Evolutionary conservation across 2,888 invertebrate genomes (phyloP).

Genomic region (Clusia tigrina): DNA sequence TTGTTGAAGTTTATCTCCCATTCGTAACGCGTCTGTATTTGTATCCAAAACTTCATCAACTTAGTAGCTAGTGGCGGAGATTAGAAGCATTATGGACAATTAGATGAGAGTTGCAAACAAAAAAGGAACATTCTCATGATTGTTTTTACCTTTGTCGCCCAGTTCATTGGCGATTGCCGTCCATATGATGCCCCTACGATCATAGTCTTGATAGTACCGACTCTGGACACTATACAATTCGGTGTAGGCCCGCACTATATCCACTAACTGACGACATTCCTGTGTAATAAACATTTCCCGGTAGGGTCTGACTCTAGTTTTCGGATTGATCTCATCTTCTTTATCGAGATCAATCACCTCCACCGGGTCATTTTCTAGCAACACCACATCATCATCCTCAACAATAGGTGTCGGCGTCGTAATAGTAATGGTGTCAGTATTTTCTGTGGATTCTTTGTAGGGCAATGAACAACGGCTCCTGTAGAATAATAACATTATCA

Average conservation of each 20-base stretch:
- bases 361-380: conserved; percentile 31
- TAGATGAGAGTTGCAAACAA: too few species aligned
- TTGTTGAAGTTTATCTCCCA: conserved; percentile 49
- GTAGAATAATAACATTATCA: not conserved
- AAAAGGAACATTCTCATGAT: not conserved
- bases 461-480: not conserved
- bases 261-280: conserved; percentile 37
- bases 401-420: too few species aligned
- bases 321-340: conserved; percentile 21
- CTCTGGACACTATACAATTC: conserved; percentile 47
- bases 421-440: not conserved
- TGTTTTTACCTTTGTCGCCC: conserved; percentile 47
- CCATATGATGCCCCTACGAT: conserved; percentile 54
- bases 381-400: conserved; percentile 35
- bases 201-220: conserved; percentile 38
- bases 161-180: conserved; percentile 49
- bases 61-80: too few species aligned
- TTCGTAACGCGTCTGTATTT: conserved; percentile 51
- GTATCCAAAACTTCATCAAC: conserved; percentile 53
- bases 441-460: not conserved
- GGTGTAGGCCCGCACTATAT: conserved; percentile 44
- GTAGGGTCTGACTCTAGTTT: not conserved
- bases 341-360: conserved; percentile 49
- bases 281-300: conserved; percentile 3
- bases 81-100: too few species aligned